These are phyloP conservation scores for Arctocebus calabarensis DNA, from an alignment of 2,797 vertebrate genomes.

Conservation along the genomic window DNA sequence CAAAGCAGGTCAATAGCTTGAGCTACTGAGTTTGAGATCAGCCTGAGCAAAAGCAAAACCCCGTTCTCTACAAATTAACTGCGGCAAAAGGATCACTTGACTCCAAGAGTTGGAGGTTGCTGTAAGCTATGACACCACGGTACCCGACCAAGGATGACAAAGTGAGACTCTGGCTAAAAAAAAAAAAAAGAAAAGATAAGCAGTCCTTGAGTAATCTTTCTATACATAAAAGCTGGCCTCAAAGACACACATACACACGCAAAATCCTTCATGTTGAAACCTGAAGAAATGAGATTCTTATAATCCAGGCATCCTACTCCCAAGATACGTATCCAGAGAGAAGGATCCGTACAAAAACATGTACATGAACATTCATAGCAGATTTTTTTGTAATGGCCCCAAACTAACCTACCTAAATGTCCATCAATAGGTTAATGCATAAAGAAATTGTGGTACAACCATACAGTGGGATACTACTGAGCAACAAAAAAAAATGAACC, in stretches of 20 bases:
- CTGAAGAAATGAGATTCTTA: not conserved
- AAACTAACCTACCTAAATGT: slow-evolving; percentile 24
- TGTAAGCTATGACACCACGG: no score
- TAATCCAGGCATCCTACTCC: not conserved
- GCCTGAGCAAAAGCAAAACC: no score
- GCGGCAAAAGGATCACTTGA: no score
- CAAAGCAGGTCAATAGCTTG: no score
- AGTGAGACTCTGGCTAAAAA: no score
- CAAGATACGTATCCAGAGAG: not conserved
- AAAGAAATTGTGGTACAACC: not conserved
- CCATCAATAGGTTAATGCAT: not conserved
- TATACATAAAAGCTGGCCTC: not conserved
- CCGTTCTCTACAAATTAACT: no score
- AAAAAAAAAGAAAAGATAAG: not conserved
- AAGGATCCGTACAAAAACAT: not conserved
- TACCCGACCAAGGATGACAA: no score
- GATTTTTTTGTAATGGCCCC: not conserved
- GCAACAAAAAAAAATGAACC: not conserved
- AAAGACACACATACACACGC: not conserved
- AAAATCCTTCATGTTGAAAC: slow-evolving; percentile 5
- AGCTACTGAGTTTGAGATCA: no score
- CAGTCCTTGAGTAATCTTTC: not conserved
- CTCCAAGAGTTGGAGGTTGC: no score
- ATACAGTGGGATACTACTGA: not conserved
- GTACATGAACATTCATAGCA: not conserved